Percentiles rank a stretch among this genome's conserved stretches.
phyloP scores from a whole-genome alignment of 2,888 invertebrate genomes.

The Xestia sexstrigata region DNA sequence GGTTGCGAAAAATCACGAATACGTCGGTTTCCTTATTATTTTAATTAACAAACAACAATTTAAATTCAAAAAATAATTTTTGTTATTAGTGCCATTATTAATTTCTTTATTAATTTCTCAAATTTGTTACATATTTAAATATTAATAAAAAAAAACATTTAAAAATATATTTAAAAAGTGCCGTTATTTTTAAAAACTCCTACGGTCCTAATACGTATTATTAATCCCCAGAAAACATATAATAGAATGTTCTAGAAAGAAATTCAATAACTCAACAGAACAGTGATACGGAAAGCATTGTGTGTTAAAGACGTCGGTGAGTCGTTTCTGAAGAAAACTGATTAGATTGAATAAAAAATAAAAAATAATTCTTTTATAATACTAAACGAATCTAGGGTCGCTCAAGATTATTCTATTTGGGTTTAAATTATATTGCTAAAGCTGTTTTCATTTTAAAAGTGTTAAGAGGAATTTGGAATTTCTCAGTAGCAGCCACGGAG shows the following conservation, averaged over 20 bases:
- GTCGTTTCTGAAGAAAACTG: slow-evolving; percentile 16
- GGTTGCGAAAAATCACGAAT: background rate
- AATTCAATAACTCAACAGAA: slow-evolving; percentile 39
- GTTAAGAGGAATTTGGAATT: too few relatives aligned
- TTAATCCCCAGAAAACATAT: background rate
- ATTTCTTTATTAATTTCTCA: too few relatives aligned
- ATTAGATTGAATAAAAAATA: slow-evolving; percentile 30
- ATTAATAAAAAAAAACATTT: too few relatives aligned
- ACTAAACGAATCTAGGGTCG: slow-evolving; percentile 2
- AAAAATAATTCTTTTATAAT: slow-evolving; percentile 17
- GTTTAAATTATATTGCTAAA: background rate
- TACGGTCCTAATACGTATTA: too few relatives aligned
- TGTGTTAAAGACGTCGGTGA: background rate
- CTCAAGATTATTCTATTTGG: background rate
- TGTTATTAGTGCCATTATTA: background rate
- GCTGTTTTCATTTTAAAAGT: background rate
- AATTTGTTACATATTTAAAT: too few relatives aligned
- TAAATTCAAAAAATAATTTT: background rate
- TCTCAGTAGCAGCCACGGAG: too few relatives aligned
- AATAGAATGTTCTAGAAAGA: background rate
- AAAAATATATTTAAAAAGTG: too few relatives aligned
- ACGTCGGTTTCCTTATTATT: too few relatives aligned
- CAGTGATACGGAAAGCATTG: slow-evolving; percentile 21
- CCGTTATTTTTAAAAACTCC: too few relatives aligned
- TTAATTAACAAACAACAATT: background rate